These are phyloP conservation scores for Athetis lepigone DNA, from an alignment of 2,888 invertebrate species.

Conservation along the genomic window DNA sequence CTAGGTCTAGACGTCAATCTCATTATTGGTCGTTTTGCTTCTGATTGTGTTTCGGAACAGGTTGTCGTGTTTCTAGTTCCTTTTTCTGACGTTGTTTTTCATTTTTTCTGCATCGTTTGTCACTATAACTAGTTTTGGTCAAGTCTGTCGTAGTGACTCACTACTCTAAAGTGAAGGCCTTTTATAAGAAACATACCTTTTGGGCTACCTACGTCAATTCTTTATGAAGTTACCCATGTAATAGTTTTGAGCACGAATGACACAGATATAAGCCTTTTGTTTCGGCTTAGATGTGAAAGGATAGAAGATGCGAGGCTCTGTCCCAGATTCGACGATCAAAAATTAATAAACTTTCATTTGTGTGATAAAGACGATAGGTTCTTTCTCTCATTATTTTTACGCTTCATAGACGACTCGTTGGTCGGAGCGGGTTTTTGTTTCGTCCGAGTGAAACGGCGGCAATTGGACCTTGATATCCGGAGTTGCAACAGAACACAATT, in stretches of 20 bases:
- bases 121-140: conserved; percentile 67
- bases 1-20: conserved; percentile 48
- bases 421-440: conserved; percentile 77
- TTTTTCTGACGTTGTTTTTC: conserved; percentile 41
- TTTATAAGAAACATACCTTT: conserved; percentile 28
- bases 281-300: conserved; percentile 61
- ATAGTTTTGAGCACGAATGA: conserved; percentile 36
- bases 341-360: conserved; percentile 64
- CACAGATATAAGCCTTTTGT: conserved; percentile 41
- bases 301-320: conserved; percentile 47
- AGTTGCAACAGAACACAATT: conserved; percentile 78
- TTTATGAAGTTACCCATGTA: conserved; percentile 12
- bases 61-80: conserved; percentile 57
- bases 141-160: conserved; percentile 64
- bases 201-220: conserved; percentile 8
- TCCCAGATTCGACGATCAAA: conserved; percentile 51
- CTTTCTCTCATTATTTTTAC: conserved; percentile 70
- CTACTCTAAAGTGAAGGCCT: conserved; percentile 50
- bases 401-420: conserved; percentile 68
- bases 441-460: conserved; percentile 84
- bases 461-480: conserved; percentile 90
- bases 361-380: conserved; percentile 60
- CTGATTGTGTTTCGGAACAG: conserved; percentile 67
- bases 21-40: conserved; percentile 60
- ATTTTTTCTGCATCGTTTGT: conserved; percentile 56